Base-by-base conservation (phyloP, 2,888 invertebrate genomes). In the Drosophila stalkeri region DNA sequence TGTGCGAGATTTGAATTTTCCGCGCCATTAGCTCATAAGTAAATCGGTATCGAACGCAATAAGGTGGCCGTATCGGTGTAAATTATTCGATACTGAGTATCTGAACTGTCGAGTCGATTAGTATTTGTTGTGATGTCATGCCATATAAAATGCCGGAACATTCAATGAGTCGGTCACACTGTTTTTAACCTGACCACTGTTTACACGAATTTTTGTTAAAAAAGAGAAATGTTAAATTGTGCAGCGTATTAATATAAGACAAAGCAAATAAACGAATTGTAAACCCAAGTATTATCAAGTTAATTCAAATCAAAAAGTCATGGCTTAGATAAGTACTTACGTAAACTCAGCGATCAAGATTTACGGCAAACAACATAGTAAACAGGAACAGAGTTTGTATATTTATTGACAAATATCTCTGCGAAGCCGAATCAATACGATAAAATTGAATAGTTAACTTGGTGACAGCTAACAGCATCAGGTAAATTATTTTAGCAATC, bases 1-100 rank as follows among this genome's bases (percentile, higher is more conserved):
- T 73, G 89, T 90, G 11, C 85, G 81, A 1, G 89, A 91, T 70
- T 84, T 91, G 9, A 81, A 85, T 69, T 81, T 91, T 41, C 56
- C 68, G 52, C 72, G 71, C 8, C 33, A 67, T 27, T 64, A 67
- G 62, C 14, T 33, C 12, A 31, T 31, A 43, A 47, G 18, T 31
- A 27, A 49, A 74, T 71, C 60, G 63, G 23, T 51, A 61, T 33
- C 55, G 56, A 62, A 56, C 51, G 31, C 27, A 37, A 43, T 12
- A 55, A 46, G 44, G 63, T 76, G 31, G 64, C 71, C 74, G 55
- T 70, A 65, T 78, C 70, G 70, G 74, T 63, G 39, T 20, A 18
- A 54, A 27, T 33, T 41, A 77, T 61, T 64, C 75, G 75, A 41
- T 64, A 71, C 63, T 62, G 52, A 49, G 67, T 76, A 64, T 60